Conservation (phyloP, 2,888 invertebrate genomes). For the Camponotus fellah region DNA sequence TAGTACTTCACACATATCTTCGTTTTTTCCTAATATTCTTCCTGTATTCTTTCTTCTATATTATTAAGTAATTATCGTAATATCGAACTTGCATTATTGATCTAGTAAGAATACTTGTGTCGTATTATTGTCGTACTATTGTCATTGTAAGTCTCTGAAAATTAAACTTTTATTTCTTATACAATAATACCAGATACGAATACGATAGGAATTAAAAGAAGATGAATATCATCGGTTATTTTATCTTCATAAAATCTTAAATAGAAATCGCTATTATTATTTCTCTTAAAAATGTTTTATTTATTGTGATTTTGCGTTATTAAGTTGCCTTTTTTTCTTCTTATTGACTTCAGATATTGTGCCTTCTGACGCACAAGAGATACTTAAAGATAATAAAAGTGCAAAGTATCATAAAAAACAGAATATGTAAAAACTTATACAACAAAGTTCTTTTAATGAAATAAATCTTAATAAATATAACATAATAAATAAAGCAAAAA, state of each 20-base stretch:
- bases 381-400: background rate
- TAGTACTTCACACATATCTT: background rate
- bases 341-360: background rate
- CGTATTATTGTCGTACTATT: background rate
- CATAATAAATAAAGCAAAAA: background rate
- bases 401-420: background rate
- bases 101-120: background rate
- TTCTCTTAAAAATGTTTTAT: background rate
- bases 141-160: background rate
- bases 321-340: background rate
- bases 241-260: slow-evolving; percentile 21
- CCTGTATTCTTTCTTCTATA: background rate
- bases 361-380: background rate
- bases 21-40: background rate
- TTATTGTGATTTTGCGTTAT: background rate
- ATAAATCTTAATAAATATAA: background rate
- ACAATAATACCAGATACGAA: background rate
- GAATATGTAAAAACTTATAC: background rate
- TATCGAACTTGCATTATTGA: background rate
- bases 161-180: background rate
- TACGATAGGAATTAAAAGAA: background rate
- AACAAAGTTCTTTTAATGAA: background rate
- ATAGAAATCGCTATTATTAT: no score
- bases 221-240: background rate
- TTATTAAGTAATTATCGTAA: slow-evolving; percentile 14